Base-by-base conservation (phyloP, 2,797 vertebrate species). In the Eupleurogrammus muticus region DNA sequence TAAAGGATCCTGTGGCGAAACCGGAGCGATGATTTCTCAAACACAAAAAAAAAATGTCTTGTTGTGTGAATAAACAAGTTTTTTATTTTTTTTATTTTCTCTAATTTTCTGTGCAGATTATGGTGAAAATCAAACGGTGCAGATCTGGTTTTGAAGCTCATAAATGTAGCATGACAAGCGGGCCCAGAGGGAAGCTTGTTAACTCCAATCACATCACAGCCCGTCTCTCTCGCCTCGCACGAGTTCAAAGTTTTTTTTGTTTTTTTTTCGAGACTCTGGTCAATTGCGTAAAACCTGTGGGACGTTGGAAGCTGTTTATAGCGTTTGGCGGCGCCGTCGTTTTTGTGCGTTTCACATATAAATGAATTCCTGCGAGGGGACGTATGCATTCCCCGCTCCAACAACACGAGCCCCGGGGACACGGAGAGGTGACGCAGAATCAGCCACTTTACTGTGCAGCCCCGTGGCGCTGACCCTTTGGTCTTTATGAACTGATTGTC, bases 291-390 rank as follows among this genome's bases (percentile, higher is more conserved):
- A 59, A 66, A 70, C 55, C 67, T 75, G 48, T 62, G 52, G 70
- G 66, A 66, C 65, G 53, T 32, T 40, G 1, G 5, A 40, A 24
- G 58, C 53, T 57, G 73, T 57, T 77, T 65, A 61, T 40, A 62
- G 55, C 61, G 32, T 58, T 66, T 64, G 58, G 54, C 65, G 42
- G 58, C 9, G 36, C 11, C 51, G 16, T 20, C 20, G 23, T 44
- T 24, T 35, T 14, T 53, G 35, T 58, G 36, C 65, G 54, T 80
- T 77, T 75, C 63, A 75, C 68, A 81, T 75, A 70, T 73, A 79
- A 79, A 76, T 75, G 35, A 67, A 70, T 70, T 67, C 61, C 62
- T 69, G 24, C 23, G 51, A 46, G 55, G n/a, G n/a, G n/a, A n/a
- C n/a, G n/a, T n/a, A n/a, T n/a, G n/a, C n/a, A n/a, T n/a, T 66